Evolutionary conservation across 2,113 vertebrate species (phyloP).

Genomic region (Alethe diademata): DNA sequence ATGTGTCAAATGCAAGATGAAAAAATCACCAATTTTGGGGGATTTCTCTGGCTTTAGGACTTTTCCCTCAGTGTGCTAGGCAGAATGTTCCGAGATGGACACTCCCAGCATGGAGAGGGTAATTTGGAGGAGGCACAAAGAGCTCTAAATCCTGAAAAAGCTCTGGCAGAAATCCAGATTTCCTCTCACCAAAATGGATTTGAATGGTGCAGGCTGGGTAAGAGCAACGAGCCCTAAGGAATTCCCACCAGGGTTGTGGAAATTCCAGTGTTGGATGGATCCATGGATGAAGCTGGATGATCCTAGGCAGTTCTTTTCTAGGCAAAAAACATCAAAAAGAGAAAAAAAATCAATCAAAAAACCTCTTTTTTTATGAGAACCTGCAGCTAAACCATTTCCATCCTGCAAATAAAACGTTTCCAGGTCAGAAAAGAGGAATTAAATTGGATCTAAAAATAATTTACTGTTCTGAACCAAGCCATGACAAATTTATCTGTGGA

Average conservation of each 20-base stretch:
- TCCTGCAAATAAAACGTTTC: background rate
- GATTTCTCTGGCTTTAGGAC: background rate
- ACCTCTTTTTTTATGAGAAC: background rate
- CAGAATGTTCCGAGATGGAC: rapidly evolving
- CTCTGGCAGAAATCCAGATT: background rate
- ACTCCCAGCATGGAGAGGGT: background rate
- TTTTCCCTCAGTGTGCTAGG: rapidly evolving
- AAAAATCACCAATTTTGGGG: rapidly evolving
- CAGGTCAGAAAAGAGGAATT: background rate
- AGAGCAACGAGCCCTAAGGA: rapidly evolving
- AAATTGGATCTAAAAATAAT: background rate
- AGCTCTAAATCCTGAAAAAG: background rate
- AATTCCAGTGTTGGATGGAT: background rate
- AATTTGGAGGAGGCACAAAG: background rate
- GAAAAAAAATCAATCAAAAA: background rate
- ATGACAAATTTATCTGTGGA: background rate
- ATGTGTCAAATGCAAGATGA: background rate
- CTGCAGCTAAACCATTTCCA: background rate
- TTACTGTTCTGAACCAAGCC: background rate
- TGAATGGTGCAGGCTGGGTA: background rate
- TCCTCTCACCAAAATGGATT: background rate
- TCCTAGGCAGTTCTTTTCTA: background rate
- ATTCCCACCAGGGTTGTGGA: background rate
- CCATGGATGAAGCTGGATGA: background rate
- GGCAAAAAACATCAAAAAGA: background rate